phyloP scores from a whole-genome alignment of 1,140 invertebrate species.

The Pseudoatta argentina region DNA sequence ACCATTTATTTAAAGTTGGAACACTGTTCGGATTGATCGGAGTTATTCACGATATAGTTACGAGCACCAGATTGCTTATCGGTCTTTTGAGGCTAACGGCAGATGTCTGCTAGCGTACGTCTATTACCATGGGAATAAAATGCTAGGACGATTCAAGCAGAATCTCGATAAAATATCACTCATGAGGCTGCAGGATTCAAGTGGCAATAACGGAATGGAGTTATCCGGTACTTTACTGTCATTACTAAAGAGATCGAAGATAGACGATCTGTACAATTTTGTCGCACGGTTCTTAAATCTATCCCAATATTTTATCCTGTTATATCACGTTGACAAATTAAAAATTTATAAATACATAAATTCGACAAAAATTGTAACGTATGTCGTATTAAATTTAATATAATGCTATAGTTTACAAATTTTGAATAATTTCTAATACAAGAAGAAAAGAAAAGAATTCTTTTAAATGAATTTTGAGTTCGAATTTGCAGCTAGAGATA shows the following conservation, averaged over 20 bases:
- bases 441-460: too few species aligned
- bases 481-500: too few species aligned
- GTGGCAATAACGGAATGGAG: conserved; percentile 60
- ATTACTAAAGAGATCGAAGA: conserved; percentile 24
- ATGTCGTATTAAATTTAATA: not conserved
- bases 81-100: conserved; percentile 20
- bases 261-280: not conserved
- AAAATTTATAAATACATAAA: not conserved
- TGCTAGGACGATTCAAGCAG: conserved; percentile 34
- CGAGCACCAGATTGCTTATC: not conserved
- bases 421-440: too few species aligned
- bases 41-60: not conserved
- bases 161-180: conserved; percentile 75
- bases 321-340: not conserved
- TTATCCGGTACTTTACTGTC: conserved; percentile 61
- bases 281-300: conserved; percentile 20
- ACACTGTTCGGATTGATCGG: not conserved
- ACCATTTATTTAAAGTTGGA: not conserved
- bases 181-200: conserved; percentile 38
- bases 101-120: conserved; percentile 30
- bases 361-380: not conserved
- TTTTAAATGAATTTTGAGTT: too few species aligned
- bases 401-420: too few species aligned
- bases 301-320: not conserved
- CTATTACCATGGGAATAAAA: conserved; percentile 74